These are phyloP conservation scores for Protonibea diacanthus DNA, from an alignment of 2,797 vertebrate genomes.

Conservation along the genomic window DNA sequence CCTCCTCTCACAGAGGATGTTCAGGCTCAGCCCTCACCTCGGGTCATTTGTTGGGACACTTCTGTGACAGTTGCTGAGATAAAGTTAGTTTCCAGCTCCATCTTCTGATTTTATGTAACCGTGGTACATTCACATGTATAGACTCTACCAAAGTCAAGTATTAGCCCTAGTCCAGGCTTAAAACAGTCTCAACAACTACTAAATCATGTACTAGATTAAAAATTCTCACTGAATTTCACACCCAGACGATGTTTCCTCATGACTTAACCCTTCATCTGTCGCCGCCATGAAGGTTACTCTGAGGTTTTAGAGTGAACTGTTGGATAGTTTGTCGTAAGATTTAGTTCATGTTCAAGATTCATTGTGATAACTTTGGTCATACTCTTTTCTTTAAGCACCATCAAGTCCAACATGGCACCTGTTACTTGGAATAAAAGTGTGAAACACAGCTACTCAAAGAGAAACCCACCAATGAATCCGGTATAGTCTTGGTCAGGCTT, in stretches of 20 bases:
- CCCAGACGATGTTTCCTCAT: background rate
- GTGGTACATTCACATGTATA: background rate
- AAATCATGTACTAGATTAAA: background rate
- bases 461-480: too few relatives aligned
- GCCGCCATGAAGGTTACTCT: background rate
- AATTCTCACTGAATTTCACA: too few relatives aligned
- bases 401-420: too few relatives aligned
- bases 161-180: background rate
- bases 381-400: background rate
- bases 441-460: background rate
- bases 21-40: slow-evolving; percentile 32
- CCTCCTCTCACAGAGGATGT: slow-evolving; percentile 8
- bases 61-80: slow-evolving; percentile 16
- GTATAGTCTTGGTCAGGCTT: background rate
- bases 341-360: background rate
- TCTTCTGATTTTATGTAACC: background rate
- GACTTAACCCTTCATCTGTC: background rate
- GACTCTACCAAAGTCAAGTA: background rate
- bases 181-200: background rate
- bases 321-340: background rate
- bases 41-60: background rate
- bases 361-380: background rate
- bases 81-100: slow-evolving; percentile 2
- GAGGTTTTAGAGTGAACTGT: background rate
- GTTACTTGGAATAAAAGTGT: background rate